These are phyloP conservation scores for Patella vulgata DNA, from an alignment of 1,140 invertebrate genomes.

Conservation along the genomic window DNA sequence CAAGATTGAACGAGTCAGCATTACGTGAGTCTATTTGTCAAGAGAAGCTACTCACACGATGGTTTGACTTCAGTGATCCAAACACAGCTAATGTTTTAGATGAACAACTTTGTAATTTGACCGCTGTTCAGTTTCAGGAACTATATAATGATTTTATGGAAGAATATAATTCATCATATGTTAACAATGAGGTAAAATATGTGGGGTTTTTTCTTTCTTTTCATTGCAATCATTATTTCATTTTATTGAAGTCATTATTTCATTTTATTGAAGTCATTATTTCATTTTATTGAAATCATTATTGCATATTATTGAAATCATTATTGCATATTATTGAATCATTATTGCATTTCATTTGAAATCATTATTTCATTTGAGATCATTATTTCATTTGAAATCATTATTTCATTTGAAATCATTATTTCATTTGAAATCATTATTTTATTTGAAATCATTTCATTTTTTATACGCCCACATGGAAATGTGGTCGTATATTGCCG, in stretches of 20 bases:
- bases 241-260: background rate
- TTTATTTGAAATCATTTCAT: too few relatives aligned
- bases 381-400: too few relatives aligned
- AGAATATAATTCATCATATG: constrained; percentile 20
- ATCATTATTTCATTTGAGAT: too few relatives aligned
- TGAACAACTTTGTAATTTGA: constrained; percentile 37
- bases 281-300: constrained; percentile 1
- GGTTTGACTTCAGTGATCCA: constrained; percentile 26
- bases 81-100: constrained; percentile 23
- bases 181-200: constrained; percentile 29
- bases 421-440: too few relatives aligned
- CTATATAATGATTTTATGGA: constrained; percentile 28
- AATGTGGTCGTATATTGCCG: too few relatives aligned
- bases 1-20: background rate
- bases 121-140: constrained; percentile 15
- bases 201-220: background rate
- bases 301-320: constrained; percentile 3
- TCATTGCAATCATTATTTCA: background rate
- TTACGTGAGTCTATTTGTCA: constrained; percentile 19
- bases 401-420: too few relatives aligned
- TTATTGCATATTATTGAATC: constrained; percentile 7
- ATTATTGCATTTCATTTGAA: too few relatives aligned
- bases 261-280: constrained; percentile 5
- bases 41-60: constrained; percentile 22
- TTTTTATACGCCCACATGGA: too few relatives aligned